phyloP scores from a whole-genome alignment of 2,888 invertebrate genomes.

The Habroteleia sp. region DNA sequence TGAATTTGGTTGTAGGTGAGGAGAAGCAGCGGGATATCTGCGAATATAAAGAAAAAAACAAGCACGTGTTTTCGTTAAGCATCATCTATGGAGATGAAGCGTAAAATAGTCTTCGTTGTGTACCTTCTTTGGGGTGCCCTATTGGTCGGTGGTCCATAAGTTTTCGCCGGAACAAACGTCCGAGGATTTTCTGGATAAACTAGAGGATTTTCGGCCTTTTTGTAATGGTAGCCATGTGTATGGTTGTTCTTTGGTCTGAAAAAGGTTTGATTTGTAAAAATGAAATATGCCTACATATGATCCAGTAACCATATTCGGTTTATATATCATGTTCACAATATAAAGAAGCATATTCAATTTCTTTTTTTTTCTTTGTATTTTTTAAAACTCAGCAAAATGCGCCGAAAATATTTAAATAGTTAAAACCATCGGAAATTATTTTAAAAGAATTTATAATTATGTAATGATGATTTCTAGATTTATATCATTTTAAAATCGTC shows the following conservation, averaged over 20 bases:
- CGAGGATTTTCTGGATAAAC: constrained; percentile 69
- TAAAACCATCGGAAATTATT: too few species aligned
- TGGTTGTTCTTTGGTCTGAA: constrained; percentile 69
- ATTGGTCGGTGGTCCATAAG: constrained; percentile 73
- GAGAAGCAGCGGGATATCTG: constrained; percentile 34
- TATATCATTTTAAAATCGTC: too few species aligned
- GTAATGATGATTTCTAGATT: too few species aligned
- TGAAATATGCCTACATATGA: too few species aligned
- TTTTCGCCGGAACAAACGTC: constrained; percentile 61
- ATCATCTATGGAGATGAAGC: constrained; percentile 24
- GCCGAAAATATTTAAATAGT: too few species aligned
- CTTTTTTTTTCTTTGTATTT: too few species aligned
- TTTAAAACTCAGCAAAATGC: too few species aligned
- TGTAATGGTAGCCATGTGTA: constrained; percentile 74
- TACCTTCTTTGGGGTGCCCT: constrained; percentile 70
- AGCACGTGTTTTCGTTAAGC: constrained; percentile 24
- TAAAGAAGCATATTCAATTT: too few species aligned
- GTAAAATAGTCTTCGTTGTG: constrained; percentile 5
- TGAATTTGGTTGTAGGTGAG: constrained; percentile 32
- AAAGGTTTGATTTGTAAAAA: too few species aligned
- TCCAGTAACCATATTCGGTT: too few species aligned
- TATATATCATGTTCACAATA: too few species aligned
- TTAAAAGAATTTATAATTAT: too few species aligned
- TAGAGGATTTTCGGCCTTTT: constrained; percentile 69
- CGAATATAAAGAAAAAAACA: constrained; percentile 30